Conservation (phyloP, 2,797 vertebrate genomes). For the Myiotriccus ornatus region DNA sequence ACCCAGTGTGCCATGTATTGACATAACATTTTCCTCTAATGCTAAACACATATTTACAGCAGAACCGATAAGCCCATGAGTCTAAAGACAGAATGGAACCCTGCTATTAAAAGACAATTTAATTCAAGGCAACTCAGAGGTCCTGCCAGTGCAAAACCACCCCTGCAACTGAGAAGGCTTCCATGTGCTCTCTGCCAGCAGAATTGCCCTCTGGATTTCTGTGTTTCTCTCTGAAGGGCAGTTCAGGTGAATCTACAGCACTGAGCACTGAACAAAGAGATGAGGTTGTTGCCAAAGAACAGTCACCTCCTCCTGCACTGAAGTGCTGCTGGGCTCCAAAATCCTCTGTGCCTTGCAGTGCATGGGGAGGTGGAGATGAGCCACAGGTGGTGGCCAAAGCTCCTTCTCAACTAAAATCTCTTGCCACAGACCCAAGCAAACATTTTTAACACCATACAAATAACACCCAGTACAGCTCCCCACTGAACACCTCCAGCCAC, state of each 20-base stretch:
- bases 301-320: background rate
- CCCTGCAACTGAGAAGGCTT: background rate
- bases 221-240: background rate
- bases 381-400: background rate
- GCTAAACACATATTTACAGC: background rate
- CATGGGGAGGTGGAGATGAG: background rate
- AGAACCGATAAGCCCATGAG: background rate
- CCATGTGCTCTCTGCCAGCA: background rate
- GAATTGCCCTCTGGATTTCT: background rate
- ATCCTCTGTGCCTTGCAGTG: accelerated
- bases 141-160: background rate
- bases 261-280: background rate
- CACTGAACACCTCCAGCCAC: background rate
- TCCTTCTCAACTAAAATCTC: background rate
- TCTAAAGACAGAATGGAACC: background rate
- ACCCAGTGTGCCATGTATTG: background rate
- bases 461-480: background rate
- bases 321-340: background rate
- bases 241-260: background rate
- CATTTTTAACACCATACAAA: background rate
- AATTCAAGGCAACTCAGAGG: background rate
- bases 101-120: slow-evolving; percentile 20
- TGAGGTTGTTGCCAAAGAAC: background rate
- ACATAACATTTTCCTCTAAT: slow-evolving; percentile 14
- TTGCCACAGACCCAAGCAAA: background rate